These are phyloP conservation scores for Amyelois transitella DNA, from an alignment of 1,140 invertebrate species.

Conservation along the genomic window DNA sequence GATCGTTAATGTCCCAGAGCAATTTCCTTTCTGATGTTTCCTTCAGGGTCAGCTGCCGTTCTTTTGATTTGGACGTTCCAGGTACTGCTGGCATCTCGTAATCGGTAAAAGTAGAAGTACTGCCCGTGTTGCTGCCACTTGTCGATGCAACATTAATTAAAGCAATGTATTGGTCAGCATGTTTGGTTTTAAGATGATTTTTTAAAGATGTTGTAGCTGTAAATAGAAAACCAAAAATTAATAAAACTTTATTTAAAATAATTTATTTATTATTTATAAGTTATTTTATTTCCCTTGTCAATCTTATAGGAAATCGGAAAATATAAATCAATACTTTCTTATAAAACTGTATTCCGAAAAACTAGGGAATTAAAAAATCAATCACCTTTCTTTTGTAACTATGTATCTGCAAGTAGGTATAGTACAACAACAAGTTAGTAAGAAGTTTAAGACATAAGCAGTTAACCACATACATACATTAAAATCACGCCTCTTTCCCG, in stretches of 20 bases:
- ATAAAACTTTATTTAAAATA: not conserved
- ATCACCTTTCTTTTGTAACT: slow-evolving; percentile 5
- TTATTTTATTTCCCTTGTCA: not conserved
- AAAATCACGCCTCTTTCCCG: too few relatives aligned
- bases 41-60: slow-evolving; percentile 16
- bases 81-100: slow-evolving; percentile 14
- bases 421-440: not conserved
- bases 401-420: not conserved
- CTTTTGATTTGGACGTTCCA: slow-evolving; percentile 16
- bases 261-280: too few relatives aligned
- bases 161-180: slow-evolving; percentile 16
- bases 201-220: slow-evolving; percentile 20
- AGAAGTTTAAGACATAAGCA: slow-evolving; percentile 1
- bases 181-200: slow-evolving; percentile 26
- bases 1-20: slow-evolving; percentile 25
- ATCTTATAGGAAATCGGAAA: not conserved
- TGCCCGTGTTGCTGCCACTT: slow-evolving; percentile 12
- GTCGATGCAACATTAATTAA: slow-evolving; percentile 13
- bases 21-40: slow-evolving; percentile 21
- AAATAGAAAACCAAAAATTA: slow-evolving; percentile 4
- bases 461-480: not conserved
- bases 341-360: slow-evolving; percentile 1
- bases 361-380: not conserved
- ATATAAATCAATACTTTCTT: slow-evolving; percentile 1
- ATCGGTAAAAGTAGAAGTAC: slow-evolving; percentile 11